Conservation (phyloP, 2,113 vertebrate genomes). For the Calidris pygmaea region DNA sequence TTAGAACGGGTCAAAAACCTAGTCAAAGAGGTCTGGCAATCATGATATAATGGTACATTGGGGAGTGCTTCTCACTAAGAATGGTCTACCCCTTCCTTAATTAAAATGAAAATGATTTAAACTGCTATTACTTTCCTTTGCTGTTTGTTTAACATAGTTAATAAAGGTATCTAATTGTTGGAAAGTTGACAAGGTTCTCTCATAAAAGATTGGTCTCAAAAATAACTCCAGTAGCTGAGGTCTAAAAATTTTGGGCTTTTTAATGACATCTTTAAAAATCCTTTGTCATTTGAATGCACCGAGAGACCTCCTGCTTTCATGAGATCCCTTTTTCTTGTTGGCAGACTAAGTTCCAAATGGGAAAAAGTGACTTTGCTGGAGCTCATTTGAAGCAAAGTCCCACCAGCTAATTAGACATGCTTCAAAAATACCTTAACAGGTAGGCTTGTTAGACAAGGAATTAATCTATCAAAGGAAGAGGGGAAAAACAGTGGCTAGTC, state of each 20-base stretch:
- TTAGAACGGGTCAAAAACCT: conserved; percentile 71
- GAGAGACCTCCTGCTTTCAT: neutral
- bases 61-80: conserved; percentile 69
- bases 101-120: conserved; percentile 73
- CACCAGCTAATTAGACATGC: neutral
- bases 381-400: neutral
- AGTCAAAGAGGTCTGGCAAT: conserved; percentile 53
- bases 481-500: neutral
- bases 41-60: conserved; percentile 43
- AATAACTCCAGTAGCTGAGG: neutral
- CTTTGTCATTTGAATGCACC: neutral
- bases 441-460: neutral
- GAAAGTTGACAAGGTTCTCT: neutral
- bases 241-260: neutral
- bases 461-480: neutral
- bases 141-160: conserved; percentile 30
- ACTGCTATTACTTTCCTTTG: conserved; percentile 42
- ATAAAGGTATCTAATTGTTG: conserved; percentile 33
- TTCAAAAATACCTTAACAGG: neutral
- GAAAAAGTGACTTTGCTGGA: neutral
- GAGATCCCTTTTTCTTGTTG: neutral
- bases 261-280: neutral
- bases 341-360: neutral
- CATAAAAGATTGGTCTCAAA: neutral
- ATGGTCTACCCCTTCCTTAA: conserved; percentile 51